Base-by-base conservation (phyloP, 2,113 vertebrate genomes). In the Acanthochromis polyacanthus region DNA sequence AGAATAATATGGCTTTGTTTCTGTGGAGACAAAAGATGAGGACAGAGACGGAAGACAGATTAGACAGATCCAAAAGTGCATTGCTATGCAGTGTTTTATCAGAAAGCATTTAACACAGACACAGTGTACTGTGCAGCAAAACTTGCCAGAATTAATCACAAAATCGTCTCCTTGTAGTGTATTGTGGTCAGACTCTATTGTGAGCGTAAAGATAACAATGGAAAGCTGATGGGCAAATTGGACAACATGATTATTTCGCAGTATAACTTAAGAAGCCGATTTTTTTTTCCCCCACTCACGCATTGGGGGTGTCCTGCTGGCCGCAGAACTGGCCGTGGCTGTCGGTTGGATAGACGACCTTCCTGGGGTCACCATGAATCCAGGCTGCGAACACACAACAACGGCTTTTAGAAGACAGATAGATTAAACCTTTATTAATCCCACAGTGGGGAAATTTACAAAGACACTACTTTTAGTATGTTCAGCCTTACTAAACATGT, bases 1-100 rank as follows among this genome's bases (percentile, higher is more conserved):
- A 98, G 95, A 99, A 98, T 90, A 99, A 95, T 96, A 96, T 91
- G 78, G 94, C 93, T 96, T 98, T 99, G 94, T 98, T 97, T 95
- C 98, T 99, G 82, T n/a, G 77, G 64, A 78, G 55, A 84, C 81
- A 59, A 89, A 91, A 72, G 30, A 85, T 11, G 77, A 61, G 70
- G 67, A 50, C 71, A 74, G 65, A 52, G 58, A 81, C 20, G 52
- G 1, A 8, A 52, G 75, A 63, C 38, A 52, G 16, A 70, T 82
- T 80, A 77, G 46, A 65, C 30, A 59, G 46, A 81, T 72, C 68
- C 17, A 56, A 60, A 59, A 53, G 48, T 64, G 17, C 43, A 76
- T 75, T 72, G 52, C 57, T 57, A 48, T 63, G 74, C 20, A 70
- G 20, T 15, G 70, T 73, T 78, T 78, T 70, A 83, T 72, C 58